phyloP scores from a whole-genome alignment of 2,888 invertebrate species.

The Scaptomyza reducta region DNA sequence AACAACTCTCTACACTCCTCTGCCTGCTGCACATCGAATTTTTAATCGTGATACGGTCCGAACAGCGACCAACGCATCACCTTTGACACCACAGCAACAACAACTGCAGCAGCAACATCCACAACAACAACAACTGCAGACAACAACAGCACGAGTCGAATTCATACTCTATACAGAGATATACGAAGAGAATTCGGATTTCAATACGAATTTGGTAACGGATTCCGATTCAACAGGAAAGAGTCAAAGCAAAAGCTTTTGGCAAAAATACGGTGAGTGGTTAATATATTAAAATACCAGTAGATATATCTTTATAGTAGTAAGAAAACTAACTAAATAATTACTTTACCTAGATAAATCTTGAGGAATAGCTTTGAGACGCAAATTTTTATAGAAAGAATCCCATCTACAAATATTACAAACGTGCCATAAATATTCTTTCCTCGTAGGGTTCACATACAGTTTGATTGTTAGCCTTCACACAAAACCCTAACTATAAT shows the following conservation, averaged over 20 bases:
- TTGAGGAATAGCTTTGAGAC: too few species aligned
- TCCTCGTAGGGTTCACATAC: too few species aligned
- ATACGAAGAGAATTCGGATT: conserved; percentile 62
- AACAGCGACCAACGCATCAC: conserved; percentile 69
- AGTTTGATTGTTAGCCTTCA: not conserved
- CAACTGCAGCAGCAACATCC: conserved; percentile 28
- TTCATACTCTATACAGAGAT: conserved; percentile 76
- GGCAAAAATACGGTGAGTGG: conserved; percentile 83
- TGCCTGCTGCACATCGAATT: conserved; percentile 64
- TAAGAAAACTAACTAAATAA: too few species aligned
- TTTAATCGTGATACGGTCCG: conserved; percentile 74
- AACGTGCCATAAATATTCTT: too few species aligned
- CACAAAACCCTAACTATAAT: not conserved
- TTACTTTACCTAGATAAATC: too few species aligned
- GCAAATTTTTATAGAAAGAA: too few species aligned
- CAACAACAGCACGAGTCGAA: conserved; percentile 62
- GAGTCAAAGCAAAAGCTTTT: conserved; percentile 59
- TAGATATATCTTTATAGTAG: too few species aligned
- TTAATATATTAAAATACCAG: conserved; percentile 47
- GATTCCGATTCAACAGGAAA: conserved; percentile 13
- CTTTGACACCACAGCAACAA: conserved; percentile 64
- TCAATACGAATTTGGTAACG: conserved; percentile 31
- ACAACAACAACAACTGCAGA: conserved; percentile 37
- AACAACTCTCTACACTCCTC: conserved; percentile 40
- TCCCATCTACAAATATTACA: too few species aligned